Evolutionary conservation across 2,113 vertebrate genomes (phyloP).

Genomic region (Cheilinus undulatus): DNA sequence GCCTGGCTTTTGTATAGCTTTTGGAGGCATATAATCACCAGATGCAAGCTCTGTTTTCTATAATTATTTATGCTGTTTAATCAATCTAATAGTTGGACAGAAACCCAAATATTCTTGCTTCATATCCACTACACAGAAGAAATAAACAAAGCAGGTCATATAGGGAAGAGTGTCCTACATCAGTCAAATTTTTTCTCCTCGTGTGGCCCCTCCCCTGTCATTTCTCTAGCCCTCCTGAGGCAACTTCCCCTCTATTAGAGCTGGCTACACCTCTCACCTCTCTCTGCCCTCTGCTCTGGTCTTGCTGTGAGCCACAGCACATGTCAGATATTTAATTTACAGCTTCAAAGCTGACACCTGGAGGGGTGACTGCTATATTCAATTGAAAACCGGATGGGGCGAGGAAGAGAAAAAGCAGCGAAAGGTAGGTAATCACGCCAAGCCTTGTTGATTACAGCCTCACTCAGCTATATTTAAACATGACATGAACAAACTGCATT

Average conservation of each 20-base stretch:
- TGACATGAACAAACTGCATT: not conserved
- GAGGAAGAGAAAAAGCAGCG: not conserved
- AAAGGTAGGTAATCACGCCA: not conserved
- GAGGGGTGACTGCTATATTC: not conserved
- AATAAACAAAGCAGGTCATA: constrained; percentile 12
- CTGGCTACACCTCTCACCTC: constrained; percentile 30
- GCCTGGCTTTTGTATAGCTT: no score
- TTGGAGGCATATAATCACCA: no score
- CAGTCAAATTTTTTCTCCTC: constrained; percentile 35
- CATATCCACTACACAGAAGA: constrained; percentile 9
- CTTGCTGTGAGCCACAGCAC: constrained; percentile 5
- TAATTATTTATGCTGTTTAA: no score
- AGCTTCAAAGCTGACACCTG: constrained; percentile 19
- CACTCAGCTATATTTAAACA: not conserved
- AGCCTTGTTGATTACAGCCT: not conserved
- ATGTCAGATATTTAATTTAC: constrained; percentile 39
- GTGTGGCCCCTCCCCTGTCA: not conserved
- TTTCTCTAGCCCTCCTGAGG: constrained; percentile 19
- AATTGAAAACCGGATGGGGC: constrained; percentile 11
- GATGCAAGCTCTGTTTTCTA: no score
- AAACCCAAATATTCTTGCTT: not conserved
- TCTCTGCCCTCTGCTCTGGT: not conserved
- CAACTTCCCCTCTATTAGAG: constrained; percentile 23
- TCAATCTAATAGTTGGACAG: not conserved
- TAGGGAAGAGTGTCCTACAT: constrained; percentile 4